phyloP scores from a whole-genome alignment of 2,797 vertebrate species.

The Margarornis squamiger region DNA sequence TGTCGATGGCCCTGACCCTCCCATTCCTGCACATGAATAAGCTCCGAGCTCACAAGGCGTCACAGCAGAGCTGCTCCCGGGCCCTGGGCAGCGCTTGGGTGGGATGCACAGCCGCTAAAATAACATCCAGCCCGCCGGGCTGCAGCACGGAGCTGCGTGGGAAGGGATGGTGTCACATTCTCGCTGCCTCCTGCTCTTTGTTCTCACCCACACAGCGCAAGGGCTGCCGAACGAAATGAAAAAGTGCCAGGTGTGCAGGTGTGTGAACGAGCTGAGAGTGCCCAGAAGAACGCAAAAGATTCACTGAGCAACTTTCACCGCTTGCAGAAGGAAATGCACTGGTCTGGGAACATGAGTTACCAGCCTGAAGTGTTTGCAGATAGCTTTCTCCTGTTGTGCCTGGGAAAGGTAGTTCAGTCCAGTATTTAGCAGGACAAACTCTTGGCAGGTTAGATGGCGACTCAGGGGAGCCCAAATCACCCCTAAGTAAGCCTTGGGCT shows the following conservation, averaged over 20 bases:
- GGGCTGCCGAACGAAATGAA: background rate
- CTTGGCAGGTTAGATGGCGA: background rate
- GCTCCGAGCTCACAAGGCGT: conserved; percentile 65
- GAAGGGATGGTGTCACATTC: conserved; percentile 53
- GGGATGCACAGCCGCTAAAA: conserved; percentile 69
- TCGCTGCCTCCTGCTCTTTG: conserved; percentile 51
- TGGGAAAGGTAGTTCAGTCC: background rate
- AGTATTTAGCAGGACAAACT: background rate
- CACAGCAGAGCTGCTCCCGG: conserved; percentile 57
- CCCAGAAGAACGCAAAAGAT: background rate
- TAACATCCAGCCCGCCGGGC: conserved; percentile 42
- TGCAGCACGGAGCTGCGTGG: conserved; percentile 26
- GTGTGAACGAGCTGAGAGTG: background rate
- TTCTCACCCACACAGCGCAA: conserved; percentile 19
- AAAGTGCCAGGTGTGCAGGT: background rate
- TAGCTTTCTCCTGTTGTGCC: background rate
- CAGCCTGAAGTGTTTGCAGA: background rate
- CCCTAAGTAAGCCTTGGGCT: background rate
- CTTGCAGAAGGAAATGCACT: background rate
- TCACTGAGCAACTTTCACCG: background rate
- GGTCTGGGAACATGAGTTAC: background rate
- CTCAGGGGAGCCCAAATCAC: background rate
- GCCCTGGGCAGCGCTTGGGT: conserved; percentile 59
- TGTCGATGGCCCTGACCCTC: conserved; percentile 83
- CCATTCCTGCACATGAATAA: conserved; percentile 85